phyloP scores from a whole-genome alignment of 1,140 invertebrate species.

The Drosophila bocqueti region DNA sequence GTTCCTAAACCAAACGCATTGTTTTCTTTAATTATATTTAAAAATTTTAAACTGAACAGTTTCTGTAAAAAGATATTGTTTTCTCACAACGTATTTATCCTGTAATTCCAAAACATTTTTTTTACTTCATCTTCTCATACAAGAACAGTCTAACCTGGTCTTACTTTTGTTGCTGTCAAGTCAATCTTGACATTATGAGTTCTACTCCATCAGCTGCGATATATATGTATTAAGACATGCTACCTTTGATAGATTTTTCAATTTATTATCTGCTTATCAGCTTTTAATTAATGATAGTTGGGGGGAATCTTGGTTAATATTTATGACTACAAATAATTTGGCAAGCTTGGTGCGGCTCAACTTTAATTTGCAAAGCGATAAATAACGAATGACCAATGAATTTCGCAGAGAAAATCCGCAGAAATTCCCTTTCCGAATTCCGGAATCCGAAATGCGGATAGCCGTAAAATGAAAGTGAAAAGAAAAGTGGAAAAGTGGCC shows the following conservation, averaged over 20 bases:
- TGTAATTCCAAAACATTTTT: conserved; percentile 8
- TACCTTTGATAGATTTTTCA: conserved; percentile 55
- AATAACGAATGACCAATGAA: conserved; percentile 60
- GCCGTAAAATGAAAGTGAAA: conserved; percentile 77
- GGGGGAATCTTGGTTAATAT: conserved; percentile 51
- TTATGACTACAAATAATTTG: conserved; percentile 75
- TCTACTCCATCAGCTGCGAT: conserved; percentile 34
- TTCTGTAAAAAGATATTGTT: neutral
- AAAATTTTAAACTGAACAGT: neutral
- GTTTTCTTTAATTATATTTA: neutral
- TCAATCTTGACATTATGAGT: conserved; percentile 48
- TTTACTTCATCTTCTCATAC: conserved; percentile 5
- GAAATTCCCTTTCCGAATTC: conserved; percentile 53
- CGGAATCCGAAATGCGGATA: conserved; percentile 11
- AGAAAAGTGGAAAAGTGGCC: conserved; percentile 70
- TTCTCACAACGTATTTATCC: neutral
- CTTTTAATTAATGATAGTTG: conserved; percentile 51
- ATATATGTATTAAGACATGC: neutral
- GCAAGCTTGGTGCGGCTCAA: conserved; percentile 60
- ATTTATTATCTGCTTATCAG: conserved; percentile 47
- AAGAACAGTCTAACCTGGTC: conserved; percentile 21
- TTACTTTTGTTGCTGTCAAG: conserved; percentile 33
- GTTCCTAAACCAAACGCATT: too few species aligned
- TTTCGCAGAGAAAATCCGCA: conserved; percentile 1
- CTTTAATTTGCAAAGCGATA: conserved; percentile 82